Evolutionary conservation across 2,888 invertebrate genomes (phyloP).

Genomic region (Coenonympha glycerion): DNA sequence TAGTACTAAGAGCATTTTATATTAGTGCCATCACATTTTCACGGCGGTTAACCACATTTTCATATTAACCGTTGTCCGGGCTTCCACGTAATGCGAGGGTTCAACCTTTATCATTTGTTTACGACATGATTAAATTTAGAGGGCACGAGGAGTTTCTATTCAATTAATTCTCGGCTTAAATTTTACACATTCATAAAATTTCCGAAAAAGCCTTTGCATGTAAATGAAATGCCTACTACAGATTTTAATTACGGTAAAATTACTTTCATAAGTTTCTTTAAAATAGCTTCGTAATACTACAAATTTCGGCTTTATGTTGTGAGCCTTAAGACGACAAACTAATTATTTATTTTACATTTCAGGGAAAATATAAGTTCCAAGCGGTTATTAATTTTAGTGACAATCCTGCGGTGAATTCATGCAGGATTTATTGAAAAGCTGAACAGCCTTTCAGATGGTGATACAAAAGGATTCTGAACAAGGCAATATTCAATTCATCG

Average conservation of each 20-base stretch:
- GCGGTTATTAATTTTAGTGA: constrained; percentile 51
- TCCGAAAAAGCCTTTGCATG: not conserved
- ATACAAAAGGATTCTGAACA: constrained; percentile 39
- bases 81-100: constrained; percentile 59
- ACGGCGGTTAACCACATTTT: constrained; percentile 67
- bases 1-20: constrained; percentile 67
- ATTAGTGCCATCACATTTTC: constrained; percentile 71
- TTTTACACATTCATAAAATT: constrained; percentile 19
- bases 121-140: constrained; percentile 69
- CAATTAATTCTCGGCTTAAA: constrained; percentile 45
- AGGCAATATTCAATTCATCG: constrained; percentile 33
- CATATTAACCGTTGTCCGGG: constrained; percentile 62
- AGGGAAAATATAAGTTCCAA: constrained; percentile 26
- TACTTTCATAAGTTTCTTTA: not conserved
- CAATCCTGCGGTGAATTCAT: constrained; percentile 44
- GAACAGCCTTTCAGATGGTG: constrained; percentile 54
- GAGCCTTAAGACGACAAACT: not conserved
- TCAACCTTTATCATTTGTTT: constrained; percentile 70
- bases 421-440: constrained; percentile 59
- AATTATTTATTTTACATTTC: constrained; percentile 11
- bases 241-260: too few species aligned
- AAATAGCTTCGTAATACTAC: too few species aligned
- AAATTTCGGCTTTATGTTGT: too few species aligned
- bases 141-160: constrained; percentile 50
- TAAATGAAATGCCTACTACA: not conserved